phyloP scores from a whole-genome alignment of 2,113 vertebrate species.

The Conger conger region DNA sequence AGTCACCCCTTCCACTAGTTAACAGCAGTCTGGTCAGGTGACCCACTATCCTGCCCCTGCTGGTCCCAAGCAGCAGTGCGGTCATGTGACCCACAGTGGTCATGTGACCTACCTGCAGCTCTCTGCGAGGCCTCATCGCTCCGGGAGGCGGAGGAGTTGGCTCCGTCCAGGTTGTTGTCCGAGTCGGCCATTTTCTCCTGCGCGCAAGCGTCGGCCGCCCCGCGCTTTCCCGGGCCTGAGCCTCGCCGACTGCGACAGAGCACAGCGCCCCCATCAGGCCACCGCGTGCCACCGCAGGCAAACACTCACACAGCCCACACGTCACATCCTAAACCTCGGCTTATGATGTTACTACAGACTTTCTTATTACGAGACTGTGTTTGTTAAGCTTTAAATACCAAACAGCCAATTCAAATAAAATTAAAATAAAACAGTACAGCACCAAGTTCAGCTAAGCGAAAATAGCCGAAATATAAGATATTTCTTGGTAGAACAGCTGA shows the following conservation, averaged over 20 bases:
- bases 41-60: background rate
- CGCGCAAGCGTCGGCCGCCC: slow-evolving; percentile 97
- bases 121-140: slow-evolving; percentile 96
- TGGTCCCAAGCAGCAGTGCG: background rate
- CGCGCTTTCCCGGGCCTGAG: slow-evolving; percentile 99
- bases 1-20: background rate
- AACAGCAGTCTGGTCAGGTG: background rate
- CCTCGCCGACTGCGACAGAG: slow-evolving; percentile 86
- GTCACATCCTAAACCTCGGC: background rate
- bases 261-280: background rate
- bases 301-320: background rate
- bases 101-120: slow-evolving; percentile 84
- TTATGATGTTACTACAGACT: too few species aligned
- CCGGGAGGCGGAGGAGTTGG: slow-evolving; percentile 90
- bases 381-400: background rate
- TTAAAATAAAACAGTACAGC: background rate
- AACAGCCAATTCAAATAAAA: background rate
- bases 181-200: slow-evolving; percentile 99
- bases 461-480: too few species aligned
- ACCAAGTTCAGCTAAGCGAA: background rate
- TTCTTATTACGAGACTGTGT: background rate
- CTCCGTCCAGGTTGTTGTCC: slow-evolving; percentile 94
- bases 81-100: background rate
- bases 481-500: too few species aligned
- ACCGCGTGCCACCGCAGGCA: background rate